Evolutionary conservation across 2,797 vertebrate species (phyloP).

Genomic region (Myripristis jacobus): DNA sequence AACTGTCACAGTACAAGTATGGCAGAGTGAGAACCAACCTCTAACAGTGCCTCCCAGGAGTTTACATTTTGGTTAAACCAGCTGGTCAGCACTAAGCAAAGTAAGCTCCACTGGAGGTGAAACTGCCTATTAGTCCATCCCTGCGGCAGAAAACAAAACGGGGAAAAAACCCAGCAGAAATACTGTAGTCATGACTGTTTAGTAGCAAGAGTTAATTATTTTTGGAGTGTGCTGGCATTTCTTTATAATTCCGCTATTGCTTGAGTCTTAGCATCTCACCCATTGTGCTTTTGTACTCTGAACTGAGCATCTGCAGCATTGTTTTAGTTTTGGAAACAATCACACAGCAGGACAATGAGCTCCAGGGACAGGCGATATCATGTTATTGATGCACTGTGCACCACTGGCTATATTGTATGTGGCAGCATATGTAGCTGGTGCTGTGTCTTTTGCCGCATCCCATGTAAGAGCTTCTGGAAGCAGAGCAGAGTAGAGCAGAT

Average conservation of each 20-base stretch:
- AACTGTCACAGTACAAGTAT: slow-evolving; percentile 34
- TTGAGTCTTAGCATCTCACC: background rate
- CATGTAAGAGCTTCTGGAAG: slow-evolving; percentile 34
- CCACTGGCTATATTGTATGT: slow-evolving; percentile 10
- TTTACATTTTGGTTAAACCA: slow-evolving; percentile 11
- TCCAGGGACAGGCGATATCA: slow-evolving; percentile 1
- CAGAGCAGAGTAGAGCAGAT: slow-evolving; percentile 41
- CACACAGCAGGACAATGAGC: too few relatives aligned
- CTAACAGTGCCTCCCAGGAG: slow-evolving; percentile 28
- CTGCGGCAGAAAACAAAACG: slow-evolving; percentile 27
- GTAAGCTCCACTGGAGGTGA: background rate
- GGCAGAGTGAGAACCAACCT: slow-evolving; percentile 20
- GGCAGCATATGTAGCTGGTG: slow-evolving; percentile 16
- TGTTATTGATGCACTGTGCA: slow-evolving; percentile 10
- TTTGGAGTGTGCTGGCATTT: too few relatives aligned
- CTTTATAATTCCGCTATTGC: background rate
- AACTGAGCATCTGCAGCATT: background rate
- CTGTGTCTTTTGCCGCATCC: slow-evolving; percentile 57
- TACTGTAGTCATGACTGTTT: background rate
- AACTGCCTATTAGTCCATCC: slow-evolving; percentile 12
- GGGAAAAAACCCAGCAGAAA: background rate
- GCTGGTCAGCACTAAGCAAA: background rate
- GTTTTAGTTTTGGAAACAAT: background rate
- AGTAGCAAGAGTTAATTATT: background rate
- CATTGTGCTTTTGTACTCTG: background rate